A percentile compares a stretch with the other conserved stretches of the same genome.
Conservation (phyloP, 2,113 vertebrate species). For the Channa maculata region DNA sequence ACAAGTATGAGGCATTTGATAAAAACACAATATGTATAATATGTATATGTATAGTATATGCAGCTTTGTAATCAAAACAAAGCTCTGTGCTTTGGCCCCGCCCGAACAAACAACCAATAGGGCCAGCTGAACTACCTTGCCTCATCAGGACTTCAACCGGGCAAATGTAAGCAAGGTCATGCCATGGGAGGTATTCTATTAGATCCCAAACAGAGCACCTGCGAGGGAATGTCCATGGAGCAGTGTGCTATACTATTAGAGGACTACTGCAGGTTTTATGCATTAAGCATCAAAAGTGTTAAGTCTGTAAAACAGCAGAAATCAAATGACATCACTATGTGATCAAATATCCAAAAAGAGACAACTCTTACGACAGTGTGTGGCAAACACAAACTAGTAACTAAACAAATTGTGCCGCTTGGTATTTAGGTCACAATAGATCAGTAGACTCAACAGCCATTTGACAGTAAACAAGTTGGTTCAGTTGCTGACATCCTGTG, state of each 20-base stretch:
- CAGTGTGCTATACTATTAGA: not conserved
- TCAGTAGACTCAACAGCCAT: not conserved
- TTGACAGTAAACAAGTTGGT: conserved; percentile 22
- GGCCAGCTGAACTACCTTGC: conserved; percentile 2
- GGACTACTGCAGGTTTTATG: not conserved
- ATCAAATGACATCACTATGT: not conserved
- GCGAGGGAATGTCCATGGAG: too few relatives aligned
- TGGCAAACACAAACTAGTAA: not conserved
- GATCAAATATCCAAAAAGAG: conserved; percentile 11
- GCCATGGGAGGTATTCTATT: not conserved
- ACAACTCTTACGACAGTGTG: not conserved
- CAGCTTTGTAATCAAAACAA: conserved; percentile 2
- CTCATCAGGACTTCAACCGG: not conserved
- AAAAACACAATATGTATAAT: not conserved
- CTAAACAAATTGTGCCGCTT: not conserved
- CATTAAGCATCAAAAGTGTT: not conserved
- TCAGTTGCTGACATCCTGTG: conserved; percentile 11
- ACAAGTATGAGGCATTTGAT: not conserved
- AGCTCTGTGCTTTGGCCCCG: not conserved
- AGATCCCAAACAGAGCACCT: too few relatives aligned
- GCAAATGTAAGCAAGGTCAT: not conserved
- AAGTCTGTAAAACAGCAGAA: not conserved
- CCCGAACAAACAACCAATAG: not conserved
- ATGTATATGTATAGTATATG: too few relatives aligned
- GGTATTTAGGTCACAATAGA: conserved; percentile 9